Evolutionary conservation across 2,113 vertebrate genomes (phyloP).

Genomic region (Nibea coibor): DNA sequence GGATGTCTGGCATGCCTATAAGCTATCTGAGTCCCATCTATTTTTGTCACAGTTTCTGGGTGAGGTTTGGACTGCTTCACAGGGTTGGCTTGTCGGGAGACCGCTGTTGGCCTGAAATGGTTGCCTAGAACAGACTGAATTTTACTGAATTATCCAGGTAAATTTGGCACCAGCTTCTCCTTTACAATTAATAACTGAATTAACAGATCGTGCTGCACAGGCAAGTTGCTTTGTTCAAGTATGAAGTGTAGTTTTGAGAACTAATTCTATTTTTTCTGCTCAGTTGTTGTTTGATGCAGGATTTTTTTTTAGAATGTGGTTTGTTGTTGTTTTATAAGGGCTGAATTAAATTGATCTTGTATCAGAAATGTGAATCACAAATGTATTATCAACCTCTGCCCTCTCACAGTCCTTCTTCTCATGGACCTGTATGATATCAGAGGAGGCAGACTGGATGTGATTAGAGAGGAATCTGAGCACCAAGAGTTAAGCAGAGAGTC

Average conservation of each 20-base stretch:
- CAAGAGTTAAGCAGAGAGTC: slow-evolving; percentile 77
- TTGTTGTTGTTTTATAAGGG: neutral
- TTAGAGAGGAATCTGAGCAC: slow-evolving; percentile 80
- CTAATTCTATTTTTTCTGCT: neutral
- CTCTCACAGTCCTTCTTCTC: slow-evolving; percentile 36
- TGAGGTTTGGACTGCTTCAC: slow-evolving; percentile 56
- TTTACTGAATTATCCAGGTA: slow-evolving; percentile 68
- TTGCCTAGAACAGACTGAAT: slow-evolving; percentile 52
- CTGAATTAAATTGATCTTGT: neutral
- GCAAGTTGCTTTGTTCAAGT: neutral
- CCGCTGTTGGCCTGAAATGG: slow-evolving; percentile 55
- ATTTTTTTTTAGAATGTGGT: neutral
- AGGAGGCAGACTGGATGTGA: slow-evolving; percentile 82
- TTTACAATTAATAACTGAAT: neutral
- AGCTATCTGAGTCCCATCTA: slow-evolving; percentile 82
- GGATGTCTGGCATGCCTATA: slow-evolving; percentile 47
- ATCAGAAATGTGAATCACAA: neutral
- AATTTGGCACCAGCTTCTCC: slow-evolving; percentile 8
- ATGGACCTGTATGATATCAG: slow-evolving; percentile 87
- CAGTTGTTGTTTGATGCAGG: neutral
- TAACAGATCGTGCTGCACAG: neutral
- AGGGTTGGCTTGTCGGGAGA: slow-evolving; percentile 57
- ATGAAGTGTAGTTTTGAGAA: neutral
- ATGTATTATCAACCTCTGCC: neutral
- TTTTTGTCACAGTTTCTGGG: slow-evolving; percentile 83